Evolutionary conservation across 2,113 vertebrate genomes (phyloP).

Genomic region (Cynoglossus semilaevis): DNA sequence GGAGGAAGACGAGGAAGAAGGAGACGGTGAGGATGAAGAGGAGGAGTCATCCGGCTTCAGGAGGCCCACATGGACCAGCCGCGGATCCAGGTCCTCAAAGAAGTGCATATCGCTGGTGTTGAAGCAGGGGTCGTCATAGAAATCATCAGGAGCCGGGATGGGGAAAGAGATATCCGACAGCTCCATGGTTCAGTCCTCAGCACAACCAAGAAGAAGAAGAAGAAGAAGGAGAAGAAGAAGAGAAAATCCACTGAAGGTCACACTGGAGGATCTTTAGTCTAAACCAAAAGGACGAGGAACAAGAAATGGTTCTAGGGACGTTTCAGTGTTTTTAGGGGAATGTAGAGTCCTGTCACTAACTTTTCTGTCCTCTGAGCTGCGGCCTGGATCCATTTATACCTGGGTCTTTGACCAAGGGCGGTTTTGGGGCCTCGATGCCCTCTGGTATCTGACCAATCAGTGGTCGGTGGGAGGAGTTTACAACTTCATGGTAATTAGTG

Average conservation of each 20-base stretch:
- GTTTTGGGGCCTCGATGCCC: conserved; percentile 5
- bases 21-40: conserved; percentile 54
- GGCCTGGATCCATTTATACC: conserved; percentile 57
- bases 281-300: not conserved
- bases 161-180: conserved; percentile 89
- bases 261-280: not conserved
- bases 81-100: conserved; percentile 95
- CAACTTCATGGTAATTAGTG: conserved; percentile 65
- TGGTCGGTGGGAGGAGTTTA: conserved; percentile 59
- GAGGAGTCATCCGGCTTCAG: conserved; percentile 86
- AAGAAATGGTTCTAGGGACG: not conserved
- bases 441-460: conserved; percentile 61
- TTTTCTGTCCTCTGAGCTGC: conserved; percentile 36
- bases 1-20: conserved; percentile 46
- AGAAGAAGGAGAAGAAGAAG: not conserved
- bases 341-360: conserved; percentile 38
- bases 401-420: conserved; percentile 37
- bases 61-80: conserved; percentile 88
- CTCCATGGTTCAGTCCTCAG: conserved; percentile 75
- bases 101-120: conserved; percentile 95
- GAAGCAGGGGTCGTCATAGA: conserved; percentile 97
- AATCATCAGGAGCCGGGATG: conserved; percentile 85
- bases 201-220: not conserved
- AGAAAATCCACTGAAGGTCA: conserved; percentile 9
- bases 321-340: conserved; percentile 23